Base-by-base conservation (phyloP, 2,888 invertebrate species). In the Eucera pruinosa region DNA sequence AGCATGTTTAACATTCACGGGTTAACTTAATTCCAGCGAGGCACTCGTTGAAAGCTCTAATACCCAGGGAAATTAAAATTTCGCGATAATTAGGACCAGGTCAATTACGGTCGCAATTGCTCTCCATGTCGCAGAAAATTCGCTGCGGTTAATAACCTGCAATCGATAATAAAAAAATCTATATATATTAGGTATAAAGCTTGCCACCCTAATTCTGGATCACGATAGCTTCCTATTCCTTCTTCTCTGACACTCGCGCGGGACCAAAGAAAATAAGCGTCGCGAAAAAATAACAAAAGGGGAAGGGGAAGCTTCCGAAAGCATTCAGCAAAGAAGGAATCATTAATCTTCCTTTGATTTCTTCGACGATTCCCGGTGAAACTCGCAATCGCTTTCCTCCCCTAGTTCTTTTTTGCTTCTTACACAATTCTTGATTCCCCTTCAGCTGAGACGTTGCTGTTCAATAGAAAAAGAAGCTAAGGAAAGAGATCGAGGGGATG, bases 51-150 rank as follows among this genome's bases (percentile, higher is more conserved):
- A 15, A 9, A 55, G 33, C 23, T 30, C 18, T 81, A 82, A 84
- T 87, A 83, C 78, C 70, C 75, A 71, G 79, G 57, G 67, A 82
- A 86, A 87, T 88, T 87, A 86, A 88, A 89, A 89, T 89, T 87
- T 86, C 80, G 76, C 77, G 86, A 83, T 89, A 89, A 89, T 89
- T 90, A 86, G 85, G 84, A 86, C 74, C 81, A 80, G 82, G 64
- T 86, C 85, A 86, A 89, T 89, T 88, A 86, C 82, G 82, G 65
- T 76, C 75, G 82, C 36, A 9, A 33, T n/a, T n/a, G 23, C 13
- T 48, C 23, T 11, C 58, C 43, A 13, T 13, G 30, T 48, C 50
- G 45, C 45, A 48, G 62, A 67, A 74, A 81, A 84, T 73, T 71
- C 69, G 30, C 45, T 43, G 68, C 47, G 61, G 80, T 78, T 68